Base-by-base conservation (phyloP, 2,888 invertebrate species). In the Ormia ochracea region DNA sequence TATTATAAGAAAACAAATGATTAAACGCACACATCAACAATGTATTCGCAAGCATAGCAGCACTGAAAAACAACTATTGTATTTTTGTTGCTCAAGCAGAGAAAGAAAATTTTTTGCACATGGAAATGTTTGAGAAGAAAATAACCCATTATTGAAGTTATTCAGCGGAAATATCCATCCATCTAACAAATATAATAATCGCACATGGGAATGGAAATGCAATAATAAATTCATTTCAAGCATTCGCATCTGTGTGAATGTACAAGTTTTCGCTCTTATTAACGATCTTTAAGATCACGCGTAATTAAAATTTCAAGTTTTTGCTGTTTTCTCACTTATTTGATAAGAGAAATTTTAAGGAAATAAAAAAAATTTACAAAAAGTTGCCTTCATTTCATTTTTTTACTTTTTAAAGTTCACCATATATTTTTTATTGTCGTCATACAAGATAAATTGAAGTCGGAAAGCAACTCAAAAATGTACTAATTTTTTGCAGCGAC, bases 391-490 rank as follows among this genome's bases (percentile, higher is more conserved):
- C 38, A 65, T 43, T 79, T 79, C 79, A 79, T n/a, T n/a, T n/a
- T n/a, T n/a, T n/a, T n/a, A n/a, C n/a, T n/a, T n/a, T n/a, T n/a
- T n/a, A n/a, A n/a, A n/a, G n/a, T n/a, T n/a, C 79, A 79, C 79
- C 70, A 79, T 79, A 54, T 66, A 54, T 75, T 54, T 45, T 76
- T 38, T 76, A 75, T 79, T 72, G 70, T 61, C 54, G 23, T 45
- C 72, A 72, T 66, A 66, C 75, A 76, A 79, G 72, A 66, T 72
- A n/a, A n/a, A n/a, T n/a, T n/a, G n/a, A n/a, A n/a, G n/a, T n/a
- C n/a, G n/a, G n/a, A n/a, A n/a, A n/a, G n/a, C n/a, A n/a, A n/a
- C n/a, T n/a, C n/a, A n/a, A n/a, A n/a, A n/a, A n/a, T n/a, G n/a
- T n/a, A n/a, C n/a, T n/a, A n/a, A n/a, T n/a, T n/a, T n/a, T n/a